Evolutionary conservation across 2,113 vertebrate genomes (phyloP).

Genomic region (Syrrhaptes paradoxus): DNA sequence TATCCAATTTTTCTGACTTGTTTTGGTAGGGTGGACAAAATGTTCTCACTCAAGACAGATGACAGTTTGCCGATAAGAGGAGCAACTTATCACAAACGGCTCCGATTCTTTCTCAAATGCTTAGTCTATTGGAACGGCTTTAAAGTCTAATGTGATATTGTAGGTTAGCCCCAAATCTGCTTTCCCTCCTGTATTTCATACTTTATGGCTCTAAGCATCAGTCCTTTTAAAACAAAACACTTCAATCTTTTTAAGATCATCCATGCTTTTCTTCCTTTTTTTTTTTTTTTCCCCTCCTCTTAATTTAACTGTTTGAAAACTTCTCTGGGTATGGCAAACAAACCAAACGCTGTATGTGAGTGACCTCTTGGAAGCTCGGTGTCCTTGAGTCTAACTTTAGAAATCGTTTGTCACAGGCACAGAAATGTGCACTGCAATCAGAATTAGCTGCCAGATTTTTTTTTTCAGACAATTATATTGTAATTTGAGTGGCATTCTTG

Average conservation of each 20-base stretch:
- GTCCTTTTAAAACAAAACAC: slow-evolving; percentile 31
- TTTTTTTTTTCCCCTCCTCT: accelerated
- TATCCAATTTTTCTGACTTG: slow-evolving; percentile 64
- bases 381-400: slow-evolving; percentile 69
- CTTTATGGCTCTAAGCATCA: slow-evolving; percentile 13
- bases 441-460: slow-evolving; percentile 63
- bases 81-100: slow-evolving; percentile 58
- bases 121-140: slow-evolving; percentile 67
- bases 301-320: slow-evolving; percentile 17
- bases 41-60: slow-evolving; percentile 62
- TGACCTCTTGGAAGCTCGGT: slow-evolving; percentile 54
- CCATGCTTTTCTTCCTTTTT: not conserved
- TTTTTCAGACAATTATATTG: slow-evolving; percentile 42
- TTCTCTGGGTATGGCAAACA: not conserved
- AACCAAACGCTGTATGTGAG: slow-evolving; percentile 8
- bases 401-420: slow-evolving; percentile 62
- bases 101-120: slow-evolving; percentile 49
- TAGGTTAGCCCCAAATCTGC: slow-evolving; percentile 54
- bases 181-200: slow-evolving; percentile 54
- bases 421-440: slow-evolving; percentile 68
- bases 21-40: slow-evolving; percentile 66
- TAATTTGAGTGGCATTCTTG: slow-evolving; percentile 45
- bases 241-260: slow-evolving; percentile 8
- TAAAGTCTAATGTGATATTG: slow-evolving; percentile 58
- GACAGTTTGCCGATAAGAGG: slow-evolving; percentile 68